These are phyloP conservation scores for Zophobas morio DNA, from an alignment of 1,140 invertebrate genomes.

Conservation along the genomic window DNA sequence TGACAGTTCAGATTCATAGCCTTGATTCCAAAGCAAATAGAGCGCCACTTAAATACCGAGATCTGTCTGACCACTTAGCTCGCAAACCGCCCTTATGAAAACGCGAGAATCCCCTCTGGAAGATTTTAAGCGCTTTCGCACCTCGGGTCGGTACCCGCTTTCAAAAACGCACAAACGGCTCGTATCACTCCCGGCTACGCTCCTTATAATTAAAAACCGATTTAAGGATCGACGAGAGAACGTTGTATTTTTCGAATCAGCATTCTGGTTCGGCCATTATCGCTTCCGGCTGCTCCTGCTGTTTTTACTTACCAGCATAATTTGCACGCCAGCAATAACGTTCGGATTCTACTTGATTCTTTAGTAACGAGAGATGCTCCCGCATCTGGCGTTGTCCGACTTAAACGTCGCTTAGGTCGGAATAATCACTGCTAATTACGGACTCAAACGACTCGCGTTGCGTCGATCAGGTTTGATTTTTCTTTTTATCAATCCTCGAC, in stretches of 20 bases:
- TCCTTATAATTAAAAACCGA: slow-evolving; percentile 33
- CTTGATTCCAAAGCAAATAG: slow-evolving; percentile 50
- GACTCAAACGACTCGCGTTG: slow-evolving; percentile 2
- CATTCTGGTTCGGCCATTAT: slow-evolving; percentile 34
- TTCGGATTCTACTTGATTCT: slow-evolving; percentile 33
- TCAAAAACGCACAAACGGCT: slow-evolving; percentile 16
- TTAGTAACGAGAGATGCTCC: slow-evolving; percentile 19
- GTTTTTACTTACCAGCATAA: slow-evolving; percentile 46
- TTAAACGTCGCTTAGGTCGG: slow-evolving; percentile 3
- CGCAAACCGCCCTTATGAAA: slow-evolving; percentile 33
- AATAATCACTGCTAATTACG: slow-evolving; percentile 45
- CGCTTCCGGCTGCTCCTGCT: slow-evolving; percentile 33
- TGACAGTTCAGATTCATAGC: slow-evolving; percentile 51
- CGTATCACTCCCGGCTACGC: background rate
- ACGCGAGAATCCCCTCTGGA: slow-evolving; percentile 6
- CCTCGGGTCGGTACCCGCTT: background rate
- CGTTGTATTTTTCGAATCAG: slow-evolving; percentile 32
- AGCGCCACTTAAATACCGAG: slow-evolving; percentile 44
- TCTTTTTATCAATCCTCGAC: slow-evolving; percentile 28
- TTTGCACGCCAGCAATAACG: slow-evolving; percentile 12
- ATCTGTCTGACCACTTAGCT: slow-evolving; percentile 48
- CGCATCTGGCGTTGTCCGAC: slow-evolving; percentile 9
- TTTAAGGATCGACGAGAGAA: slow-evolving; percentile 32
- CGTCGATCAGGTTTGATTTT: slow-evolving; percentile 34
- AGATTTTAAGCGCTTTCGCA: background rate